These are phyloP conservation scores for Neogobius melanostomus DNA, from an alignment of 2,113 vertebrate genomes.

Conservation along the genomic window DNA sequence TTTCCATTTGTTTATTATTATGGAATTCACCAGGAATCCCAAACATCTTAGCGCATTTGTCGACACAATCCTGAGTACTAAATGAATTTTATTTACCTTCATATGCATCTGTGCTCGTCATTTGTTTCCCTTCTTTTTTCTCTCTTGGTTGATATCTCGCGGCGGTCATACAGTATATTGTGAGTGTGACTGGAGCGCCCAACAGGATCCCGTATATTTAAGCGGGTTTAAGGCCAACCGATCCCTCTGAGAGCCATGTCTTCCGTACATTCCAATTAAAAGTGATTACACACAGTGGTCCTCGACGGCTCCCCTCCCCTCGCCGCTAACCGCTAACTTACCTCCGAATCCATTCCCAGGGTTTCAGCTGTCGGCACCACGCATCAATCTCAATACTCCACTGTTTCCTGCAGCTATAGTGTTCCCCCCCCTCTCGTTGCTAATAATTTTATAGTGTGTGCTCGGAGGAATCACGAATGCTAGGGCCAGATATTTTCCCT, in stretches of 20 bases:
- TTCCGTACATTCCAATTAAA: slow-evolving; percentile 71
- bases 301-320: slow-evolving; percentile 51
- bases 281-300: slow-evolving; percentile 64
- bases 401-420: slow-evolving; percentile 26
- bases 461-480: slow-evolving; percentile 26
- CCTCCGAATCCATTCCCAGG: slow-evolving; percentile 60
- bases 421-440: slow-evolving; percentile 15
- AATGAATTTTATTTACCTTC: too few relatives aligned
- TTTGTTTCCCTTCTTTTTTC: background rate
- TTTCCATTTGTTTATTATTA: too few relatives aligned
- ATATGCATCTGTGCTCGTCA: background rate
- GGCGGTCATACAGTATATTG: slow-evolving; percentile 7
- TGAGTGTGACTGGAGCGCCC: slow-evolving; percentile 28
- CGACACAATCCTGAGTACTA: too few relatives aligned
- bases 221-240: slow-evolving; percentile 62
- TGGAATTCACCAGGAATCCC: too few relatives aligned
- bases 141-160: slow-evolving; percentile 26
- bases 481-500: slow-evolving; percentile 20
- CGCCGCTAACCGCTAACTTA: slow-evolving; percentile 15
- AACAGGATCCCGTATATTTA: slow-evolving; percentile 71
- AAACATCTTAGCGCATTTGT: too few relatives aligned
- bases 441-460: slow-evolving; percentile 40
- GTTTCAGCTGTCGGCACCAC: slow-evolving; percentile 59
- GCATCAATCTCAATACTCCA: slow-evolving; percentile 52
- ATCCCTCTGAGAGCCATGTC: slow-evolving; percentile 56